phyloP scores from a whole-genome alignment of 1,140 invertebrate species.

The Drosophila willistoni region DNA sequence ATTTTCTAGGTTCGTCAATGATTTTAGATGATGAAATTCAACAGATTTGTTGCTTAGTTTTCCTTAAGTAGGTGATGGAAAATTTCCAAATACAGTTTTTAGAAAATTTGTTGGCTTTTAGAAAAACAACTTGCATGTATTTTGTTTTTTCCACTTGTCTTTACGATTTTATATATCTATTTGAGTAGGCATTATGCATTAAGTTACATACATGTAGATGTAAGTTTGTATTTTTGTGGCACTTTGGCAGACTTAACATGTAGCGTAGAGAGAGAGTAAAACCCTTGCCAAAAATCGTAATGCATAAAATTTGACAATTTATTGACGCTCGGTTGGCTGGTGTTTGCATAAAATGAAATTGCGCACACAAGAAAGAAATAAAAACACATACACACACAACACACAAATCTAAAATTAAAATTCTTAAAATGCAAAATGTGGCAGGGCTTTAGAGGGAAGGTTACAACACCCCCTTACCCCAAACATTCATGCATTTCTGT shows the following conservation, averaged over 20 bases:
- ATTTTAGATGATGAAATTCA: no score
- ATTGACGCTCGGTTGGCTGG: slow-evolving; percentile 71
- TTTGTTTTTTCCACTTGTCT: not conserved
- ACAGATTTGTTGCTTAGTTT: no score
- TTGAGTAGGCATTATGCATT: not conserved
- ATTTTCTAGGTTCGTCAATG: no score
- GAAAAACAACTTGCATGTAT: not conserved
- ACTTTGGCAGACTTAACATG: slow-evolving; percentile 34
- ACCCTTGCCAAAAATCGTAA: slow-evolving; percentile 67
- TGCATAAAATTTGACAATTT: slow-evolving; percentile 82
- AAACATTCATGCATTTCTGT: not conserved
- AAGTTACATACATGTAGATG: not conserved
- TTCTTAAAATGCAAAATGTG: slow-evolving; percentile 55
- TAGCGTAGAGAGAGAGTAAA: slow-evolving; percentile 22
- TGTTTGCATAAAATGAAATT: slow-evolving; percentile 46
- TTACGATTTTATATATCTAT: not conserved
- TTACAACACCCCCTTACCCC: not conserved
- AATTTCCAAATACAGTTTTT: no score
- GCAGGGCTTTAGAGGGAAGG: slow-evolving; percentile 13
- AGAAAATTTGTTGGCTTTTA: no score
- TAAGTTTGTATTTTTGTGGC: slow-evolving; percentile 29
- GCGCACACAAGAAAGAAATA: slow-evolving; percentile 15
- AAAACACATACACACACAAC: slow-evolving; percentile 24
- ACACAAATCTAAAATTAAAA: slow-evolving; percentile 70
- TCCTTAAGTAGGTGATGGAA: no score